Conservation (phyloP, 2,113 vertebrate species). For the Dipodomys stephensi region DNA sequence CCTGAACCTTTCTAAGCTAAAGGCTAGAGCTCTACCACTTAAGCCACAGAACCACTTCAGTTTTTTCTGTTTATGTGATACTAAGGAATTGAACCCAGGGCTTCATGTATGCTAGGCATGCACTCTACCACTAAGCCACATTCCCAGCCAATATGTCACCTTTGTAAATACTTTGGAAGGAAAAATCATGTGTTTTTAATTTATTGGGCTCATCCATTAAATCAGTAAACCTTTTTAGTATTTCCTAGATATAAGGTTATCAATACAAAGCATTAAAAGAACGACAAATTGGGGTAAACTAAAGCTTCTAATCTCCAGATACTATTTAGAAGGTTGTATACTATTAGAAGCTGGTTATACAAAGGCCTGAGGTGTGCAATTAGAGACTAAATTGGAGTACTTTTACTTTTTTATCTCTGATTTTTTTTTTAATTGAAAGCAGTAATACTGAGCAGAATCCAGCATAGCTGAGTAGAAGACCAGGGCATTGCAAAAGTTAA, state of each 20-base stretch:
- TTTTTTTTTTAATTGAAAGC: not conserved
- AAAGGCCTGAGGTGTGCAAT: not conserved
- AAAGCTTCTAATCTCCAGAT: not conserved
- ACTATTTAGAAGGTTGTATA: not conserved
- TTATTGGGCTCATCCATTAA: not conserved
- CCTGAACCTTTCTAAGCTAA: no score
- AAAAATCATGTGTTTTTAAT: not conserved
- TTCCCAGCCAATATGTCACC: not conserved
- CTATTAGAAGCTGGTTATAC: not conserved
- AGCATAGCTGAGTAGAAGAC: not conserved
- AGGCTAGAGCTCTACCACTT: no score
- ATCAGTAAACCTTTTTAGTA: constrained; percentile 32
- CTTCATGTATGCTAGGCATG: no score
- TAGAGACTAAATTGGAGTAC: constrained; percentile 29
- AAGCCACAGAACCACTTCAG: no score
- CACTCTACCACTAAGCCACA: no score
- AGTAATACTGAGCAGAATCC: not conserved
- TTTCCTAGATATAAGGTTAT: constrained; percentile 22
- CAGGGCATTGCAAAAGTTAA: no score
- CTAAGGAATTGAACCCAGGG: no score
- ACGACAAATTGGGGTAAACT: constrained; percentile 27
- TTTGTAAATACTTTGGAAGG: not conserved
- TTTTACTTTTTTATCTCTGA: not conserved
- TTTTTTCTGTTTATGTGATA: no score
- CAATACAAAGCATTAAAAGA: not conserved